These are phyloP conservation scores for Forbesichthys agassizii DNA, from an alignment of 2,113 vertebrate species.

Conservation along the genomic window DNA sequence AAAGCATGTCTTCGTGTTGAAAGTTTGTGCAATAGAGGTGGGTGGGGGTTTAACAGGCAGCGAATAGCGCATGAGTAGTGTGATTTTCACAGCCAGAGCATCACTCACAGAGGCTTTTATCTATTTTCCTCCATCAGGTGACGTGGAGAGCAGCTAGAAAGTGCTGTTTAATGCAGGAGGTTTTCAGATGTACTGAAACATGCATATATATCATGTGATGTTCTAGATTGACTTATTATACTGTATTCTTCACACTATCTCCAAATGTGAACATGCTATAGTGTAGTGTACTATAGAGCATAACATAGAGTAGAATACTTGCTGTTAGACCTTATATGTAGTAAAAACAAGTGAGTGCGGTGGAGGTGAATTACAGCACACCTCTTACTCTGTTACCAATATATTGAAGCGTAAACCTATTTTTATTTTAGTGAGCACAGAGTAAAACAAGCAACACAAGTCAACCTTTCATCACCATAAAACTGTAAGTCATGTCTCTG, in stretches of 20 bases:
- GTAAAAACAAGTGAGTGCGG: slow-evolving; percentile 15
- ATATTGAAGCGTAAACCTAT: slow-evolving; percentile 18
- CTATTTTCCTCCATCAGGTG: slow-evolving; percentile 65
- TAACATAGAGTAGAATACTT: slow-evolving; percentile 66
- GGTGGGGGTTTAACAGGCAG: slow-evolving; percentile 39
- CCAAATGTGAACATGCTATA: slow-evolving; percentile 56
- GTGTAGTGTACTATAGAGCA: slow-evolving; percentile 21
- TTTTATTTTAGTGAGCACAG: slow-evolving; percentile 18
- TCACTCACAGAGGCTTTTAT: slow-evolving; percentile 60
- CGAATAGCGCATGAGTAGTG: slow-evolving; percentile 34
- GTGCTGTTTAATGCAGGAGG: slow-evolving; percentile 68
- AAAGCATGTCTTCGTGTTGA: slow-evolving; percentile 67
- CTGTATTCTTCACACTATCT: slow-evolving; percentile 61
- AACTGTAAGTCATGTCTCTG: neutral
- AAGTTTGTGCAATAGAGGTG: slow-evolving; percentile 47
- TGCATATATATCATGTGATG: slow-evolving; percentile 35
- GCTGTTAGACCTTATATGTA: slow-evolving; percentile 47
- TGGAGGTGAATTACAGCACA: neutral
- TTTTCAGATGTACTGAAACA: slow-evolving; percentile 56
- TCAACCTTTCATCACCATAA: neutral
- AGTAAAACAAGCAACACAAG: slow-evolving; percentile 20
- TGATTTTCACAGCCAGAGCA: slow-evolving; percentile 63
- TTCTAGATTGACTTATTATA: neutral
- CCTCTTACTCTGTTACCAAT: slow-evolving; percentile 24
- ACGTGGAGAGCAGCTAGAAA: slow-evolving; percentile 17